A percentile compares a stretch with the other conserved stretches of the same genome.
Evolutionary conservation across 2,888 invertebrate genomes (phyloP).

Genomic region (Odontocolon sp.): DNA sequence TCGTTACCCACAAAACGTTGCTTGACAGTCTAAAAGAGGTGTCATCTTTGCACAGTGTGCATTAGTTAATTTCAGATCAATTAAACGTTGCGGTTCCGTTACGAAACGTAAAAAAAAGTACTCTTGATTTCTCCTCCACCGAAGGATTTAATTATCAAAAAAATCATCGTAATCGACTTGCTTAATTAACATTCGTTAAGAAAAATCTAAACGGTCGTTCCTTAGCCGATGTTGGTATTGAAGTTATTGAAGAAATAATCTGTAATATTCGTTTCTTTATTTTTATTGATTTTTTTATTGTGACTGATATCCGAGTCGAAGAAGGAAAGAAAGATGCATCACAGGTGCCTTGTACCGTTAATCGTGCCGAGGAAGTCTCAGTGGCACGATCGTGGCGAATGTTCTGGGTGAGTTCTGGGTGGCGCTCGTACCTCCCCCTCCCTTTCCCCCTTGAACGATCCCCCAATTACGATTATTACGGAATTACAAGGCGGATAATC

Average conservation of each 20-base stretch:
- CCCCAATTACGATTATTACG: constrained; percentile 58
- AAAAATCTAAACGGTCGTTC: too few species aligned
- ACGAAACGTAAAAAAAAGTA: too few species aligned
- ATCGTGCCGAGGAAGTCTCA: constrained; percentile 26
- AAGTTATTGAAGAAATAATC: not conserved
- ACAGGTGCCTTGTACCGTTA: constrained; percentile 45
- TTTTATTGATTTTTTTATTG: not conserved
- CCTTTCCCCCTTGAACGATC: constrained; percentile 22
- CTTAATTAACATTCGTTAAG: too few species aligned
- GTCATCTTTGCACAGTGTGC: too few species aligned
- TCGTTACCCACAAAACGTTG: too few species aligned
- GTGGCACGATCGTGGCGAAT: constrained; percentile 30
- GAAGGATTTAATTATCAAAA: too few species aligned
- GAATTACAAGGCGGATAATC: constrained; percentile 60
- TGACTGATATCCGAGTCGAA: not conserved
- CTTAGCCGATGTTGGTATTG: too few species aligned
- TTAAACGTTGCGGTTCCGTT: too few species aligned
- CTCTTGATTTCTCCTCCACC: too few species aligned
- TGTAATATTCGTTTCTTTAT: not conserved
- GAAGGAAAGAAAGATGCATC: constrained; percentile 24
- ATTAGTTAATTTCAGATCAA: too few species aligned
- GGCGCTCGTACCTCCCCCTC: constrained; percentile 16
- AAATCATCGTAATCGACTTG: too few species aligned
- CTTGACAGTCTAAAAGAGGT: too few species aligned
- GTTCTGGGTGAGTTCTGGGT: constrained; percentile 24